phyloP scores from a whole-genome alignment of 2,888 invertebrate genomes.

The Rugalucina vietnamica region DNA sequence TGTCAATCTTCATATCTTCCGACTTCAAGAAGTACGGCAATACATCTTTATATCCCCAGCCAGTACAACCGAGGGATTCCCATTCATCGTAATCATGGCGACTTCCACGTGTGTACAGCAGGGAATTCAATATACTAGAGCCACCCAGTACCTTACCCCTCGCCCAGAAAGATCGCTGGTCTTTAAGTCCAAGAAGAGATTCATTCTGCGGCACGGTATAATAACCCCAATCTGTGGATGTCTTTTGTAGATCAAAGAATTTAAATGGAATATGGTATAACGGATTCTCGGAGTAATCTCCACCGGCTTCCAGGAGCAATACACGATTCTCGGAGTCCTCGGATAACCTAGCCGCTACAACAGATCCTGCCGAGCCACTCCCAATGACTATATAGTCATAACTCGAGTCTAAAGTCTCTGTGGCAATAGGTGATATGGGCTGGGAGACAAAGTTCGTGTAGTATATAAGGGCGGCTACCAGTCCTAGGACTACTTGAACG shows the following conservation, averaged over 20 bases:
- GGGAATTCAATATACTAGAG: constrained; percentile 52
- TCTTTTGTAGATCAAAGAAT: constrained; percentile 50
- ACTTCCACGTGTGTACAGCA: constrained; percentile 57
- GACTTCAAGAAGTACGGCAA: constrained; percentile 59
- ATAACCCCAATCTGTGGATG: constrained; percentile 51
- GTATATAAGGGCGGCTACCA: background rate
- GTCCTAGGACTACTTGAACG: background rate
- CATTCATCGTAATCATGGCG: constrained; percentile 52
- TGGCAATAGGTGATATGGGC: constrained; percentile 37
- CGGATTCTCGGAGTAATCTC: constrained; percentile 45
- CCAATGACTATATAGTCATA: constrained; percentile 59
- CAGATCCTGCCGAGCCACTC: constrained; percentile 44
- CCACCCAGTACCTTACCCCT: constrained; percentile 58
- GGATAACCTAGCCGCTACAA: constrained; percentile 53
- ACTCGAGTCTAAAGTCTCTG: constrained; percentile 25
- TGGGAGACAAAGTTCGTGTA: background rate
- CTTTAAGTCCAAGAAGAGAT: constrained; percentile 38
- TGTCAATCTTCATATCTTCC: constrained; percentile 49
- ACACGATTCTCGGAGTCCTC: constrained; percentile 45
- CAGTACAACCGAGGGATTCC: constrained; percentile 43
- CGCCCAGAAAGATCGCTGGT: constrained; percentile 47
- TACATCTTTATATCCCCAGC: constrained; percentile 57
- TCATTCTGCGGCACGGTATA: constrained; percentile 55
- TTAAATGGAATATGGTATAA: constrained; percentile 46
- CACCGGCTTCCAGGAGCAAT: constrained; percentile 53